phyloP scores from a whole-genome alignment of 2,888 invertebrate species.

The Scotopteryx bipunctaria region DNA sequence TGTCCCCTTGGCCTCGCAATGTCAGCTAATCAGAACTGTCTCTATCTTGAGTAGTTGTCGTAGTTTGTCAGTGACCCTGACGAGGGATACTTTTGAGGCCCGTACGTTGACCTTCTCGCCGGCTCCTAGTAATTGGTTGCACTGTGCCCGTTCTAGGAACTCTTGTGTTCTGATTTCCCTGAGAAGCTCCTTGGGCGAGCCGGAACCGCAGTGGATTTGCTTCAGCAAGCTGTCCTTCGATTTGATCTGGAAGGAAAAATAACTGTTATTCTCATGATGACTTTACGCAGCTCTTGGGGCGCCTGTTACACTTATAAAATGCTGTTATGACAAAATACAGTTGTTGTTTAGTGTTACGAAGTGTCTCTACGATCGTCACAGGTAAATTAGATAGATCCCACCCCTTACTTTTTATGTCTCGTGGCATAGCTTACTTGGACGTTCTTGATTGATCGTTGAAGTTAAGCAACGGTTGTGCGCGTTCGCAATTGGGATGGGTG shows the following conservation, averaged over 20 bases:
- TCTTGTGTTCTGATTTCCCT: slow-evolving; percentile 91
- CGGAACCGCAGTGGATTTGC: slow-evolving; percentile 86
- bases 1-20: slow-evolving; percentile 40
- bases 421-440: too few relatives aligned
- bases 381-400: too few relatives aligned
- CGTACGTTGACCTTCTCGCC: slow-evolving; percentile 91
- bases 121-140: slow-evolving; percentile 89
- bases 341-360: neutral
- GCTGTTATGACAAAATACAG: too few relatives aligned
- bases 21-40: slow-evolving; percentile 87
- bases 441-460: too few relatives aligned
- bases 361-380: too few relatives aligned
- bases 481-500: too few relatives aligned
- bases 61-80: slow-evolving; percentile 93
- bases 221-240: slow-evolving; percentile 91
- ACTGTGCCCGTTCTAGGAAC: slow-evolving; percentile 91
- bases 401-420: too few relatives aligned
- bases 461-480: too few relatives aligned
- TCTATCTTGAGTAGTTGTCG: slow-evolving; percentile 92
- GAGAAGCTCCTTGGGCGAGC: slow-evolving; percentile 76
- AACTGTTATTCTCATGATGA: too few relatives aligned
- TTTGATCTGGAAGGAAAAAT: slow-evolving; percentile 88
- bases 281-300: too few relatives aligned
- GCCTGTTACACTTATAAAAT: too few relatives aligned
- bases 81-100: slow-evolving; percentile 91